Evolutionary conservation across 1,140 invertebrate species (phyloP).

Genomic region (Prorops nasuta): DNA sequence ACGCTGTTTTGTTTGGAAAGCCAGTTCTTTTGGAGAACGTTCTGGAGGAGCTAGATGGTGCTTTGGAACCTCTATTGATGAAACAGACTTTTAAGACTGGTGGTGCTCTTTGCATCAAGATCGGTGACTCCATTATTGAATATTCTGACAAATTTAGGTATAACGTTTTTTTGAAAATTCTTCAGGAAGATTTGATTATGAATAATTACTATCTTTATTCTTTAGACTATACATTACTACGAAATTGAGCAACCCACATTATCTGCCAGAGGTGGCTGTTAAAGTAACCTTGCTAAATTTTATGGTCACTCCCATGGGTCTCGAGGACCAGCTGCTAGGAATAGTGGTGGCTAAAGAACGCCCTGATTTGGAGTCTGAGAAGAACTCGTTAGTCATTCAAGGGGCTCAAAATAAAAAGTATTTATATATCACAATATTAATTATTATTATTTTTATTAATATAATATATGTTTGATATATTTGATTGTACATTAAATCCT

Average conservation of each 20-base stretch:
- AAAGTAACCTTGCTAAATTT: constrained; percentile 93
- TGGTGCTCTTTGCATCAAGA: constrained; percentile 74
- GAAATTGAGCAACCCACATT: constrained; percentile 89
- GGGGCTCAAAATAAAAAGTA: constrained; percentile 85
- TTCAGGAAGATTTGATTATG: not conserved
- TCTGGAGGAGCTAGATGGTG: constrained; percentile 85
- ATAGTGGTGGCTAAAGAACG: constrained; percentile 92
- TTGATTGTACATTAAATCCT: not conserved
- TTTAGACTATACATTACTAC: constrained; percentile 93
- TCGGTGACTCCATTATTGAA: constrained; percentile 77
- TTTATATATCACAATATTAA: not conserved
- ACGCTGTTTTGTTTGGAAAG: constrained; percentile 89
- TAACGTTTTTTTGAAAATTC: no score
- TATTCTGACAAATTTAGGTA: constrained; percentile 85
- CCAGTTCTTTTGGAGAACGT: constrained; percentile 88
- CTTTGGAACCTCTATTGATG: constrained; percentile 82
- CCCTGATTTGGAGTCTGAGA: constrained; percentile 90
- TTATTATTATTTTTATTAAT: not conserved
- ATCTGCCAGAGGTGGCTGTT: constrained; percentile 86
- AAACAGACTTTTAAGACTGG: constrained; percentile 90
- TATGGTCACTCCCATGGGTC: constrained; percentile 83
- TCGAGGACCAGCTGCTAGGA: constrained; percentile 87
- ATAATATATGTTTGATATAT: not conserved
- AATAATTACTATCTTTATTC: constrained; percentile 7
- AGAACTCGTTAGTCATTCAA: constrained; percentile 87